These are phyloP conservation scores for Serranus cabrilla DNA, from an alignment of 2,797 vertebrate genomes.

Conservation along the genomic window DNA sequence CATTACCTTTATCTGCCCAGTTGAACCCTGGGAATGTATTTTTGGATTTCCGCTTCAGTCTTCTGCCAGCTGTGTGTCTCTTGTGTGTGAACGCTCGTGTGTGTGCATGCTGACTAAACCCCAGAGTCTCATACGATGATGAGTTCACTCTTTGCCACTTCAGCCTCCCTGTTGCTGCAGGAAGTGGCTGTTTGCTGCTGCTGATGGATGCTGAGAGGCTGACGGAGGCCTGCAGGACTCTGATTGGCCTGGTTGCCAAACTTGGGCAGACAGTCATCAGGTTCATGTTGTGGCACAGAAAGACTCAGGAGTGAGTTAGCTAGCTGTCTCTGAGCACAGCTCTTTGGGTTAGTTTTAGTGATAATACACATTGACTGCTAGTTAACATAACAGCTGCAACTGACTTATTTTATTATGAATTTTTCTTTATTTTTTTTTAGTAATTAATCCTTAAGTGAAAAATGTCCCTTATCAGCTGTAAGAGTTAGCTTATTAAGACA, in stretches of 20 bases:
- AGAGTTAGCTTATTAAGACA: too few relatives aligned
- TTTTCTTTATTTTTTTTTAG: too few relatives aligned
- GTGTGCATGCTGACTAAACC: not conserved
- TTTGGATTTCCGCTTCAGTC: conserved; percentile 44
- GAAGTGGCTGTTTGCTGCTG: conserved; percentile 60
- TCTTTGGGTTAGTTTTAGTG: not conserved
- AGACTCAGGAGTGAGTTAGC: not conserved
- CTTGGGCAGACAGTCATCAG: conserved; percentile 47
- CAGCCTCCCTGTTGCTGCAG: conserved; percentile 60
- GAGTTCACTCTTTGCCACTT: conserved; percentile 50
- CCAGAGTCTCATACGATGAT: conserved; percentile 17
- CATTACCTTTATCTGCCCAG: conserved; percentile 23
- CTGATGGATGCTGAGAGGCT: conserved; percentile 45
- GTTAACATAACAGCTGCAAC: too few relatives aligned
- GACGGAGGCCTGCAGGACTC: conserved; percentile 29
- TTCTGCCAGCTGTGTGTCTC: not conserved
- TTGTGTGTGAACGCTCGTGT: not conserved
- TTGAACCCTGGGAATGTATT: conserved; percentile 43
- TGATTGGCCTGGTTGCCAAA: conserved; percentile 26
- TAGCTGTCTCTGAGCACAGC: not conserved
- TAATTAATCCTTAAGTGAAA: too few relatives aligned
- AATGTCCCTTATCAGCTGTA: too few relatives aligned
- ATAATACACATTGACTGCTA: too few relatives aligned
- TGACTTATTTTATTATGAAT: too few relatives aligned
- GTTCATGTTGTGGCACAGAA: conserved; percentile 41